These are phyloP conservation scores for Panopea generosa DNA, from an alignment of 2,888 invertebrate genomes.

Conservation along the genomic window DNA sequence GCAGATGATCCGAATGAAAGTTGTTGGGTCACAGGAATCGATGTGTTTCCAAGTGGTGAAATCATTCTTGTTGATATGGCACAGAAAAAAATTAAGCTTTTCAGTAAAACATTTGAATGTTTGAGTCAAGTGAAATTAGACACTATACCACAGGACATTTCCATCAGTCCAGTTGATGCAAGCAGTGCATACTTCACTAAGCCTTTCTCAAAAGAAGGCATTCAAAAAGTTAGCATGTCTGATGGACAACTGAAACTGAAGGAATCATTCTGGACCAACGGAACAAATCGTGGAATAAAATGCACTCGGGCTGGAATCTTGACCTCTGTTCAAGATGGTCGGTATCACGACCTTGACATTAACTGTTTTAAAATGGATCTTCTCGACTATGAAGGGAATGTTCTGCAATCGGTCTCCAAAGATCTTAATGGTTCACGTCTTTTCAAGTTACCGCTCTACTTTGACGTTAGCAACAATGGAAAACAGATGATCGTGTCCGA, in stretches of 20 bases:
- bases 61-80: slow-evolving; percentile 56
- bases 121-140: slow-evolving; percentile 49
- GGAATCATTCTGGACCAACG: slow-evolving; percentile 54
- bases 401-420: slow-evolving; percentile 43
- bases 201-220: slow-evolving; percentile 55
- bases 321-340: slow-evolving; percentile 57
- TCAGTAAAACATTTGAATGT: slow-evolving; percentile 43
- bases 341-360: slow-evolving; percentile 54
- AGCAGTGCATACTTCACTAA: slow-evolving; percentile 59
- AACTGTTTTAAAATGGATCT: slow-evolving; percentile 58
- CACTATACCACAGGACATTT: slow-evolving; percentile 60
- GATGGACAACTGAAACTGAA: slow-evolving; percentile 51
- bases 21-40: slow-evolving; percentile 61
- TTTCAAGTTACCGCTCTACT: slow-evolving; percentile 56
- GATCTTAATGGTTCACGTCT: slow-evolving; percentile 48
- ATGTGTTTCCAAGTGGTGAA: slow-evolving; percentile 56
- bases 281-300: slow-evolving; percentile 56
- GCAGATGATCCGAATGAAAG: slow-evolving; percentile 40
- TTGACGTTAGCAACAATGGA: slow-evolving; percentile 41
- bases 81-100: slow-evolving; percentile 59
- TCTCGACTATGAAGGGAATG: slow-evolving; percentile 52
- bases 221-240: slow-evolving; percentile 50
- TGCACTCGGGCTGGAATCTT: slow-evolving; percentile 56
- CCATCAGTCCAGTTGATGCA: slow-evolving; percentile 50
- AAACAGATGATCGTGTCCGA: slow-evolving; percentile 57